Percentiles rank a stretch among this genome's conserved stretches.
These are phyloP conservation scores for Mormyrops attenuatus DNA, from an alignment of 2,797 vertebrate species.

Conservation along the genomic window DNA sequence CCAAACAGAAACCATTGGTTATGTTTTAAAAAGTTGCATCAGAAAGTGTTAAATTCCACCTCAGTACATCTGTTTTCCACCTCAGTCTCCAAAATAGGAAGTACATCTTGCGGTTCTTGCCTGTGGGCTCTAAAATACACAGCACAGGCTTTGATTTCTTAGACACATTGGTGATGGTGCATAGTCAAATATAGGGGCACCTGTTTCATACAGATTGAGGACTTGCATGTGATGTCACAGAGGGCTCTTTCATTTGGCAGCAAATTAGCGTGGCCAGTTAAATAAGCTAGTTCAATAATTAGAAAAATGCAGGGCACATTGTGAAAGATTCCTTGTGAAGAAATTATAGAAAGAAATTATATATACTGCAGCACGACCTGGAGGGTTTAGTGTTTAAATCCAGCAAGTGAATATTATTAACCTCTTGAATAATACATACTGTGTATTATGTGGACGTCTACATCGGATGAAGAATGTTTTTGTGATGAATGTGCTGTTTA, in stretches of 20 bases:
- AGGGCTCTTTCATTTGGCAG: not conserved
- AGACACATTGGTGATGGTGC: not conserved
- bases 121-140: not conserved
- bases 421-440: not conserved
- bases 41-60: not conserved
- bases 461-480: not conserved
- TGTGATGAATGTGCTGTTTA: not conserved
- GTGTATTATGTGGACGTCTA: not conserved
- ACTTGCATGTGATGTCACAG: not conserved
- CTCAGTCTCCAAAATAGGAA: not conserved
- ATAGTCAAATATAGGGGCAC: not conserved
- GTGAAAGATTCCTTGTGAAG: not conserved
- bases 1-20: not conserved
- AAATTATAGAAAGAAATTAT: not conserved
- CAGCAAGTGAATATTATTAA: not conserved
- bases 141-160: not conserved
- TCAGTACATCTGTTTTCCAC: not conserved
- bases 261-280: not conserved
- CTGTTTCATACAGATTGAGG: not conserved
- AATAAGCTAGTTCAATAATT: not conserved
- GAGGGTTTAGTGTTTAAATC: not conserved
- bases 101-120: not conserved
- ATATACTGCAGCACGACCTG: not conserved
- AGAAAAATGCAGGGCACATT: not conserved
- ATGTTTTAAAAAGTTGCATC: not conserved